phyloP scores from a whole-genome alignment of 2,797 vertebrate species.

The Cygnus olor region DNA sequence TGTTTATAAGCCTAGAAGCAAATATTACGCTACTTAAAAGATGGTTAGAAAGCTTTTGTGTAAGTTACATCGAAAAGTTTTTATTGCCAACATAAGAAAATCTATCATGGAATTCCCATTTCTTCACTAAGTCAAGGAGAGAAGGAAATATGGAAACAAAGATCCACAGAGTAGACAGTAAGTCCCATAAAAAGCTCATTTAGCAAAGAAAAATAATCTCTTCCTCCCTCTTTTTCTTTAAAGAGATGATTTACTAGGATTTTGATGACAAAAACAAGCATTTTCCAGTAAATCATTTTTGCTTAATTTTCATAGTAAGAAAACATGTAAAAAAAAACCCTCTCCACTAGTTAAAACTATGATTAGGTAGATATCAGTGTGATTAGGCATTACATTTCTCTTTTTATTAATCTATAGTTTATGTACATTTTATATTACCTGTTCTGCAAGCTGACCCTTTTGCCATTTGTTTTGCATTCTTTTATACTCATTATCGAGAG shows the following conservation, averaged over 20 bases:
- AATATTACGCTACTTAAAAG: not conserved
- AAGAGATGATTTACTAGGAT: not conserved
- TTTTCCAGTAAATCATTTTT: not conserved
- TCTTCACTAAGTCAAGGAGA: not conserved
- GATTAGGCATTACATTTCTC: not conserved
- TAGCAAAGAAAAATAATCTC: not conserved
- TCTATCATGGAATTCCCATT: not conserved
- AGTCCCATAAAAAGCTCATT: not conserved
- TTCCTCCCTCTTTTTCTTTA: rapidly evolving
- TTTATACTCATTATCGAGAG: not conserved
- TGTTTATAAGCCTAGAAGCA: not conserved
- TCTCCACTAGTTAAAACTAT: not conserved
- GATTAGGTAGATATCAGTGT: not conserved
- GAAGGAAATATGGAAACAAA: not conserved
- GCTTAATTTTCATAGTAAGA: not conserved
- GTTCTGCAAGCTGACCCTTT: not conserved
- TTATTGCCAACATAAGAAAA: not conserved
- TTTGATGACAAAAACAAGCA: not conserved
- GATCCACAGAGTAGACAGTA: not conserved
- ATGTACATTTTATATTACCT: not conserved
- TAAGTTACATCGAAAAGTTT: not conserved
- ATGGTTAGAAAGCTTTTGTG: not conserved
- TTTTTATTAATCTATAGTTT: not conserved
- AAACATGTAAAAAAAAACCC: not conserved
- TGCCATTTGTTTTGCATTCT: not conserved